phyloP scores from a whole-genome alignment of 2,113 vertebrate species.

The Macrotus californicus region DNA sequence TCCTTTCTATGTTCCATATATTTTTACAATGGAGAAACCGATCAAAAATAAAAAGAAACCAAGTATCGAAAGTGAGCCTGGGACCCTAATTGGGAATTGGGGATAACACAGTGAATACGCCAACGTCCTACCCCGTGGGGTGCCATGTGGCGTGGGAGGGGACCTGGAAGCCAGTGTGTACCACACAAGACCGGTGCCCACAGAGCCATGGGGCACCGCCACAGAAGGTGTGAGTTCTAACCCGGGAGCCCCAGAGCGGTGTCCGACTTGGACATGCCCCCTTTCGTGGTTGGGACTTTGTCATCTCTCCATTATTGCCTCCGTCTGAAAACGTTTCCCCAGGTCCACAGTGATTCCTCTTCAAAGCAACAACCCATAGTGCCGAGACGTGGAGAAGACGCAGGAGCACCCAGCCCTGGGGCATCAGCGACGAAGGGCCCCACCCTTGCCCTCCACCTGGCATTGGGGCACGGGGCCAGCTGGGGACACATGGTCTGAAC shows the following conservation, averaged over 20 bases:
- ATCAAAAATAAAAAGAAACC: background rate
- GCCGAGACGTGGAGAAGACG: background rate
- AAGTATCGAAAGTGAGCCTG: too few species aligned
- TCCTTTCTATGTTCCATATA: background rate
- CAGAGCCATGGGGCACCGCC: accelerated
- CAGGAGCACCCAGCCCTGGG: too few species aligned
- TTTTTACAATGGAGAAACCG: background rate
- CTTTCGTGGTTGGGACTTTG: background rate
- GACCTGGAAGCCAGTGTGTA: accelerated
- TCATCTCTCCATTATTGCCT: background rate
- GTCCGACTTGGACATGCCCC: background rate
- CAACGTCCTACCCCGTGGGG: accelerated
- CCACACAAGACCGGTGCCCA: accelerated
- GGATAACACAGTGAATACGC: accelerated
- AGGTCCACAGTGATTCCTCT: accelerated
- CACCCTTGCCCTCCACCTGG: accelerated
- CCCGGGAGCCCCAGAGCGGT: background rate
- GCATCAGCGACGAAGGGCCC: accelerated
- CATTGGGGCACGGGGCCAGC: accelerated
- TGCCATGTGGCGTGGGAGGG: accelerated
- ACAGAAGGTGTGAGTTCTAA: background rate
- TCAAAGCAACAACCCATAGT: accelerated
- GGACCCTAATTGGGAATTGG: accelerated
- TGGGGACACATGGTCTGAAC: background rate
- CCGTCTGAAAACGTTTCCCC: background rate